Evolutionary conservation across 2,113 vertebrate species (phyloP).

Genomic region (Colistium nudipinnis): DNA sequence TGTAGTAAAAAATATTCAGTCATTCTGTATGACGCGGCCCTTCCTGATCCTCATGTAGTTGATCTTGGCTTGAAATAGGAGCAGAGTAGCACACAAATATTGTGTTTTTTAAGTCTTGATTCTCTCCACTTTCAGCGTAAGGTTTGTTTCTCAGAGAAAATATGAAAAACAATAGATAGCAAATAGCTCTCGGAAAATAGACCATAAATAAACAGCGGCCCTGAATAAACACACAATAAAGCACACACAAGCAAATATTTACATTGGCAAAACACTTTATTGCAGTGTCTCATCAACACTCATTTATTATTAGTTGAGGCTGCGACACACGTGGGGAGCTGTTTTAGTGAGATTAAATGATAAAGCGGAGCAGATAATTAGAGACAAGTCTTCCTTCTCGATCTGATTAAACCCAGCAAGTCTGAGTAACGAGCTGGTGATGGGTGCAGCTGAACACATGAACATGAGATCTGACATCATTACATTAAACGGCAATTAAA

Average conservation of each 20-base stretch:
- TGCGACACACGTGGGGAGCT: slow-evolving; percentile 40
- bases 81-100: neutral
- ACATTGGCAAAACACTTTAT: slow-evolving; percentile 21
- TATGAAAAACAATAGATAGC: neutral
- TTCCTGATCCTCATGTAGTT: neutral
- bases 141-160: neutral
- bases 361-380: slow-evolving; percentile 79
- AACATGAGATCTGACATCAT: slow-evolving; percentile 82
- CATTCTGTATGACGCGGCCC: neutral
- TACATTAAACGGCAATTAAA: slow-evolving; percentile 82
- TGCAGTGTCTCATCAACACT: slow-evolving; percentile 29
- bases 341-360: slow-evolving; percentile 72
- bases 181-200: neutral
- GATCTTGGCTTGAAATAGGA: neutral
- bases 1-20: slow-evolving; percentile 6
- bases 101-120: neutral
- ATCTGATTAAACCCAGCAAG: slow-evolving; percentile 78
- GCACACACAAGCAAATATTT: slow-evolving; percentile 37
- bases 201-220: neutral
- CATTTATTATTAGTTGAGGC: slow-evolving; percentile 35
- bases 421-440: slow-evolving; percentile 76
- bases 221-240: slow-evolving; percentile 8
- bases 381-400: slow-evolving; percentile 69
- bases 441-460: slow-evolving; percentile 75
- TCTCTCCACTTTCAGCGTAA: neutral